Evolutionary conservation across 2,797 vertebrate species (phyloP), one percentile per base, ranked within the genome.

Genomic region (Pteropus rufus): DNA sequence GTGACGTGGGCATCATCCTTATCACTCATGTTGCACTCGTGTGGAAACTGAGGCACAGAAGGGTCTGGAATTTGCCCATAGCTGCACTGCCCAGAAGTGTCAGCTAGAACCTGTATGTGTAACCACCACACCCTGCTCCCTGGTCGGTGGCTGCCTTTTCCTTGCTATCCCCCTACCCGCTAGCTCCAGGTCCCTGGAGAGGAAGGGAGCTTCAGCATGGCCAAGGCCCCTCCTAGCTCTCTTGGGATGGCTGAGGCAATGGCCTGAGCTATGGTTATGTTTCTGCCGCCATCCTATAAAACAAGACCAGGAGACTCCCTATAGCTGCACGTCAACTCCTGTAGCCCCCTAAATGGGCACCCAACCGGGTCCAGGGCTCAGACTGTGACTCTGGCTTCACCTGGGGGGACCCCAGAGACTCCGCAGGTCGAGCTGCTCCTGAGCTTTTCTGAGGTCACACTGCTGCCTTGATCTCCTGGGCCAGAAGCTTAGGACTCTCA

Each of bases 21-120:
- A 5, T 12, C 62, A 72, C 41, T 54, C 16, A 7, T 29, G 9
- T 1, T 15, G 65, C 19, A 21, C 36, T 65, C 36, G 12, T 15
- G 39, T 34, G 62, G 89, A 95, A 91, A 77, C 76, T 15, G 65
- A 91, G 72, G 81, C 70, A 84, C 9, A 18, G 11, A 54, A 69
- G 5, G 10, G 21, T 67, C 62, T 84, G 11, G 31, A 29, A 67
- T 64, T 65, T 49, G 7, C 44, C 15, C 10, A 10, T 4, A 56
- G 62, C 44, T 26, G 31, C 41, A 5, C 26, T 21, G 16, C 29
- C 41, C n/a, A n/a, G 18, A 62, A 26, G n/a, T 10, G 0, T 77
- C 7, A 3, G n/a, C 9, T 6, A n/a, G 65, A 73, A 18, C 4
- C 39, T 10, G 12, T 7, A 23, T 31, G 44, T 3, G 77, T 41